A percentile compares a stretch with the other conserved stretches of the same genome.
Evolutionary conservation across 92 coral and sea anemone species (phyloP).

Genomic region (Umimayanthus kanabou): DNA sequence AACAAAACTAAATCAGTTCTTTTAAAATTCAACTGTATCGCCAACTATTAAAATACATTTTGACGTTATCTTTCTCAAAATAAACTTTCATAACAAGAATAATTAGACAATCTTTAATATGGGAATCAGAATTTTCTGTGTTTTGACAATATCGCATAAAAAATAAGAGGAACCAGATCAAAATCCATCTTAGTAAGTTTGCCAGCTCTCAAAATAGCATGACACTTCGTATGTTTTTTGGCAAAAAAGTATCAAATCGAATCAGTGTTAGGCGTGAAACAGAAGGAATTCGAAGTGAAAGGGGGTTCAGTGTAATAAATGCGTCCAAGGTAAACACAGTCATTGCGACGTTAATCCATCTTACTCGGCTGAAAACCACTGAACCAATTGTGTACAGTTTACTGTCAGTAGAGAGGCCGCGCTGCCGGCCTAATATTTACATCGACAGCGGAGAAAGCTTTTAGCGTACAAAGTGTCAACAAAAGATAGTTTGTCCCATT

Average conservation of each 20-base stretch:
- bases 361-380: slow-evolving; percentile 8
- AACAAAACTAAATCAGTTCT: no score
- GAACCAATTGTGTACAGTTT: slow-evolving; percentile 10
- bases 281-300: slow-evolving; percentile 16
- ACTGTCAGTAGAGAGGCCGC: slow-evolving; percentile 15
- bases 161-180: no score
- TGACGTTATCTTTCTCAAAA: no score
- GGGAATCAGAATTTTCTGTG: no score
- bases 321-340: background rate
- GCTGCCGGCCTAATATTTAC: slow-evolving; percentile 10
- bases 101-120: no score
- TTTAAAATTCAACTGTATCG: no score
- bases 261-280: background rate
- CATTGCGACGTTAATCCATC: slow-evolving; percentile 10
- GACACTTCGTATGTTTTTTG: background rate
- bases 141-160: no score
- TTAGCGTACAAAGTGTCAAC: slow-evolving; percentile 36
- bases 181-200: no score
- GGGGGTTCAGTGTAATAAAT: background rate
- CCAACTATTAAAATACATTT: no score
- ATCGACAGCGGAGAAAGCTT: slow-evolving; percentile 31
- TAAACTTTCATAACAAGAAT: no score
- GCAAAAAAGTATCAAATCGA: background rate
- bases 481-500: slow-evolving; percentile 18
- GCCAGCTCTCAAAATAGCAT: background rate